Evolutionary conservation across 1,140 invertebrate species (phyloP).

Genomic region (Nasonia longicornis): DNA sequence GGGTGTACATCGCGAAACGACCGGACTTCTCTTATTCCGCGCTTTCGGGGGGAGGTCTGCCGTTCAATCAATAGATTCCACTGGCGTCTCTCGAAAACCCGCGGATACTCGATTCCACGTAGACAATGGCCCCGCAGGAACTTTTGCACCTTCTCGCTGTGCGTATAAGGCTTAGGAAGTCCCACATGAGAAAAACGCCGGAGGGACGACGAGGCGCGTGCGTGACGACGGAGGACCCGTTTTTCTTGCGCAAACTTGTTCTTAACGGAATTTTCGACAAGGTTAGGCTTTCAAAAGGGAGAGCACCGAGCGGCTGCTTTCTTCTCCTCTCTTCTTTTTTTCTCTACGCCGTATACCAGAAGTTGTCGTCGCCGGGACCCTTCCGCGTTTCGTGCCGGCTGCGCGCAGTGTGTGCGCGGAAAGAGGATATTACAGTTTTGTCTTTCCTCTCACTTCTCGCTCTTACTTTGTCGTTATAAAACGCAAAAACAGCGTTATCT

Average conservation of each 20-base stretch:
- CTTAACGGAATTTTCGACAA: conserved; percentile 38
- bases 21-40: not conserved
- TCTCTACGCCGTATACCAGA: not conserved
- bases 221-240: conserved; percentile 1
- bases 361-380: not conserved
- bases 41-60: not conserved
- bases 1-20: not conserved
- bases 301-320: not conserved
- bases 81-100: not conserved
- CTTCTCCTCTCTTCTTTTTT: not conserved
- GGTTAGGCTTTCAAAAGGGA: conserved; percentile 39
- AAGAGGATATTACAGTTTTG: not conserved
- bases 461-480: too few species aligned
- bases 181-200: conserved; percentile 16
- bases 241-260: conserved; percentile 37
- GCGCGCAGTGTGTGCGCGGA: not conserved
- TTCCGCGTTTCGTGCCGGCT: too few species aligned
- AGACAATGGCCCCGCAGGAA: not conserved
- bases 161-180: not conserved
- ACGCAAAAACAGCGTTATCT: too few species aligned
- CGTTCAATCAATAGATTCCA: conserved; percentile 43
- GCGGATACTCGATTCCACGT: not conserved
- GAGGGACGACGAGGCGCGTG: conserved; percentile 1
- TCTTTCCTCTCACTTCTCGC: not conserved
- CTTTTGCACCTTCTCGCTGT: conserved; percentile 12